These are phyloP conservation scores for Heliconius eleuchia DNA, from an alignment of 1,140 invertebrate genomes.

Conservation along the genomic window DNA sequence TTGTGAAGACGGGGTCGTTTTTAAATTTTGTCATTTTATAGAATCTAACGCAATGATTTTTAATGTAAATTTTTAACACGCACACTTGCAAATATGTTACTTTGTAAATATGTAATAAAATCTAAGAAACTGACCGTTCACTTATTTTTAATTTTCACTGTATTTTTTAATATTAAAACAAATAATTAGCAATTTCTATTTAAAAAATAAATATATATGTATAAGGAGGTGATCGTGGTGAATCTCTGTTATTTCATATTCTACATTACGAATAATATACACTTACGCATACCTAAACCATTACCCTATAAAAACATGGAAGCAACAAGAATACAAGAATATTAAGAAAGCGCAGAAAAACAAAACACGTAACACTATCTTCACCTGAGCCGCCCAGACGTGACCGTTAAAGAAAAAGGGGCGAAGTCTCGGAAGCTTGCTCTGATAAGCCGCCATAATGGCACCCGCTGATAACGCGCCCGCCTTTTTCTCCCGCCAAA, in stretches of 20 bases:
- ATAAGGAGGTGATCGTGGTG: no score
- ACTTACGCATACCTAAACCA: background rate
- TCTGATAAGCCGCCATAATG: slow-evolving; percentile 81
- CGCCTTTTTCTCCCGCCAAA: slow-evolving; percentile 79
- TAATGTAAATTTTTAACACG: background rate
- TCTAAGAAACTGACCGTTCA: no score
- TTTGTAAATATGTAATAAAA: background rate
- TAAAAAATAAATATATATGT: no score
- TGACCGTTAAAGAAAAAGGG: slow-evolving; percentile 79
- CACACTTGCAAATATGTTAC: background rate
- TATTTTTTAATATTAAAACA: no score
- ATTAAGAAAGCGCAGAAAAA: slow-evolving; percentile 35
- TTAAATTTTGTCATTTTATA: slow-evolving; percentile 29
- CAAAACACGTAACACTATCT: slow-evolving; percentile 67
- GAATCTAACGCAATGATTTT: background rate
- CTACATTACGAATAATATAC: background rate
- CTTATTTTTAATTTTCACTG: no score
- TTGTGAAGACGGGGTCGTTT: background rate
- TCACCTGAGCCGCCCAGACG: slow-evolving; percentile 68
- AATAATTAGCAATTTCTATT: no score
- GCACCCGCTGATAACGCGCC: slow-evolving; percentile 74
- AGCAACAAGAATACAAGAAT: background rate
- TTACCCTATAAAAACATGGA: background rate
- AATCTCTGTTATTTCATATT: no score
- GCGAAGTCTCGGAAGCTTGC: slow-evolving; percentile 72